Evolutionary conservation across 2,888 invertebrate genomes (phyloP).

Genomic region (Tiliacea aurago): DNA sequence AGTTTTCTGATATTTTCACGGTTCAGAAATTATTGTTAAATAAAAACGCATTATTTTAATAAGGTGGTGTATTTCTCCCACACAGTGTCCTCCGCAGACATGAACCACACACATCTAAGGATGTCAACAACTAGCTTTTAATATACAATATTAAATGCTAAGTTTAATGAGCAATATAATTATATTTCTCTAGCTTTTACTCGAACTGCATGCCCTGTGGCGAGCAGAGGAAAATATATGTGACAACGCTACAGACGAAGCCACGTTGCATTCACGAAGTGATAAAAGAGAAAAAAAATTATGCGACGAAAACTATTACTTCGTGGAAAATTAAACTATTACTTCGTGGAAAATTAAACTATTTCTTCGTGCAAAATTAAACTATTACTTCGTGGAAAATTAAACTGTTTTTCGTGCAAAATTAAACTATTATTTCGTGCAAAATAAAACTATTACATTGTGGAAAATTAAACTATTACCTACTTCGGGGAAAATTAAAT

Average conservation of each 20-base stretch:
- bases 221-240: background rate
- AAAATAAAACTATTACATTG: too few relatives aligned
- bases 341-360: too few relatives aligned
- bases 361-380: too few relatives aligned
- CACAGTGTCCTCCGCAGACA: background rate
- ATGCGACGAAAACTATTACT: too few relatives aligned
- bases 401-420: too few relatives aligned
- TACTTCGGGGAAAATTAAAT: too few relatives aligned
- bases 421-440: too few relatives aligned
- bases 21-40: background rate
- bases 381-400: too few relatives aligned
- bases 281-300: background rate
- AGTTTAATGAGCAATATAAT: slow-evolving; percentile 1
- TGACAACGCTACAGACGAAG: background rate
- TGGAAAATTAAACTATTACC: too few relatives aligned
- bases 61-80: background rate
- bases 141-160: slow-evolving; percentile 15
- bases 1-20: too few relatives aligned
- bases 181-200: slow-evolving; percentile 13
- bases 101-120: slow-evolving; percentile 25
- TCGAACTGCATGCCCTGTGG: background rate
- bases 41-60: background rate
- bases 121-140: slow-evolving; percentile 48
- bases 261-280: background rate
- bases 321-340: too few relatives aligned